Evolutionary conservation across 2,888 invertebrate genomes (phyloP).

Genomic region (Drosophila testacea): DNA sequence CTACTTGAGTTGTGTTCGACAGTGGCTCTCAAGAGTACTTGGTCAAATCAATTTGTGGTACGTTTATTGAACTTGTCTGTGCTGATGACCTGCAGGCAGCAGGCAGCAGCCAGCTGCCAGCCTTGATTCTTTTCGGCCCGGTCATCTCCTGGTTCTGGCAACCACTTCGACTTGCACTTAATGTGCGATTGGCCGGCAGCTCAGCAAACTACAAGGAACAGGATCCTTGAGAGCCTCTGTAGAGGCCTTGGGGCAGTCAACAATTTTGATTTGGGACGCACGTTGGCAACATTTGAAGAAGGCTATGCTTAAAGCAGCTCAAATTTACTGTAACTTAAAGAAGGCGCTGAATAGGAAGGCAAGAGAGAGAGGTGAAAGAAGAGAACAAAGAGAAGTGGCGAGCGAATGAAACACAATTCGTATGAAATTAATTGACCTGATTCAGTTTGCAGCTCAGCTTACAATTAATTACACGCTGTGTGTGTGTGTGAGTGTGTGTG

Average conservation of each 20-base stretch:
- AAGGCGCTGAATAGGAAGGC: not conserved
- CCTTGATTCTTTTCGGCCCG: not conserved
- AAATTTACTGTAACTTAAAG: constrained; percentile 35
- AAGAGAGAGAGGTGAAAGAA: not conserved
- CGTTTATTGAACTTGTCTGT: constrained; percentile 75
- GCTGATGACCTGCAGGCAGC: constrained; percentile 2
- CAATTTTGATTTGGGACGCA: constrained; percentile 53
- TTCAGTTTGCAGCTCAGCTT: constrained; percentile 78
- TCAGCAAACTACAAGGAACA: constrained; percentile 51
- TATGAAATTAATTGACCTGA: constrained; percentile 84
- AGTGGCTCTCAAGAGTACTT: constrained; percentile 55
- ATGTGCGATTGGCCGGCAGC: constrained; percentile 60
- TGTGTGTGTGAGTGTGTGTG: constrained; percentile 10
- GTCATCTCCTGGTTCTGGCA: constrained; percentile 22
- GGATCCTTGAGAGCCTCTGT: constrained; percentile 34
- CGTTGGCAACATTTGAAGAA: constrained; percentile 30
- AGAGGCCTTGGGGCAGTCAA: constrained; percentile 21
- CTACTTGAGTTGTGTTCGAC: constrained; percentile 45
- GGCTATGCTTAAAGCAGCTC: constrained; percentile 41
- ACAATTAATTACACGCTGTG: constrained; percentile 82
- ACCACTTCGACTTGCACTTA: constrained; percentile 62
- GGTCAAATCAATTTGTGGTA: constrained; percentile 74
- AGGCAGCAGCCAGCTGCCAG: constrained; percentile 21
- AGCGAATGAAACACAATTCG: constrained; percentile 38
- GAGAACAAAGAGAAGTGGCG: not conserved